Conservation (phyloP, 2,797 vertebrate species). For the Thunnus albacares region DNA sequence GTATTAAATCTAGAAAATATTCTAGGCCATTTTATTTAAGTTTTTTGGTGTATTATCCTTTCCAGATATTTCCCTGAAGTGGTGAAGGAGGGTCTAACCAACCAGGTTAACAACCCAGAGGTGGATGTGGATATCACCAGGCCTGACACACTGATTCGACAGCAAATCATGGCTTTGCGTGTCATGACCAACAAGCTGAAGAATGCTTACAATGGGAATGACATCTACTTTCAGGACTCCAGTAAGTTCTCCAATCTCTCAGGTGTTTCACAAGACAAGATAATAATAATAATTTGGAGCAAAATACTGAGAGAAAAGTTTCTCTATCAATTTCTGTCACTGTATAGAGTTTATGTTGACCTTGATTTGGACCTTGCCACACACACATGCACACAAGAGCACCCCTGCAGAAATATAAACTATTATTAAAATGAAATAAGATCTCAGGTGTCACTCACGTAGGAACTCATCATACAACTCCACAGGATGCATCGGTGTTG, state of each 20-base stretch:
- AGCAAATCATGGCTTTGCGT: constrained; percentile 97
- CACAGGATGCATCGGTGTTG: constrained; percentile 33
- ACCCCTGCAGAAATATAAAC: constrained; percentile 11
- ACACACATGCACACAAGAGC: neutral
- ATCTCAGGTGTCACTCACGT: constrained; percentile 53
- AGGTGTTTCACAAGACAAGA: constrained; percentile 6
- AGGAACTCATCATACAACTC: constrained; percentile 41
- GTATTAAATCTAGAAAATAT: constrained; percentile 1
- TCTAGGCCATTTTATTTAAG: neutral
- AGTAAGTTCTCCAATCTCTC: constrained; percentile 86
- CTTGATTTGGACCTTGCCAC: constrained; percentile 26
- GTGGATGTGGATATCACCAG: constrained; percentile 97
- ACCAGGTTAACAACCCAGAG: constrained; percentile 97
- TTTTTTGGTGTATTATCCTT: constrained; percentile 8
- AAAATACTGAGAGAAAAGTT: constrained; percentile 20
- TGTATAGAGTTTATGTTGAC: constrained; percentile 3
- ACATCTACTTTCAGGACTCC: constrained; percentile 97
- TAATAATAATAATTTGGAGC: neutral
- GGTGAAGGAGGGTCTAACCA: constrained; percentile 97
- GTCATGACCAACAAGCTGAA: constrained; percentile 98
- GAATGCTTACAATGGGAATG: constrained; percentile 97
- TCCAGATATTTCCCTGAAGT: constrained; percentile 96
- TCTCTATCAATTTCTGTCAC: constrained; percentile 11
- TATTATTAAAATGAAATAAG: constrained; percentile 36
- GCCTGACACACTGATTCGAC: constrained; percentile 96